These are phyloP conservation scores for Hydropsyche tenuis DNA, from an alignment of 1,140 invertebrate genomes.

Conservation along the genomic window DNA sequence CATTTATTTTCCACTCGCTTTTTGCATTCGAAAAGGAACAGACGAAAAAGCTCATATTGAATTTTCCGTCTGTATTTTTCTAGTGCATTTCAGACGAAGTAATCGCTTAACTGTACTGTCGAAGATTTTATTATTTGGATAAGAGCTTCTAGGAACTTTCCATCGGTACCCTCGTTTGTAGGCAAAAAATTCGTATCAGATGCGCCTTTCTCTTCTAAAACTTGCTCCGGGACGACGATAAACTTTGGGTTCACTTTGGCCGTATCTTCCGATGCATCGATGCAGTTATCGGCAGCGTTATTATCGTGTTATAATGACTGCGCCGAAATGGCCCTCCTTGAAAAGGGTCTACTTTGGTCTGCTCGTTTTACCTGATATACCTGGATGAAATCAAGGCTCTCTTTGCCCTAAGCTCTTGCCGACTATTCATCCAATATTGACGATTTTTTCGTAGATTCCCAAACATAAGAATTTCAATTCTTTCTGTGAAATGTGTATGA, in stretches of 20 bases:
- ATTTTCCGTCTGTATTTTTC: too few relatives aligned
- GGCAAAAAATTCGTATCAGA: conserved; percentile 5
- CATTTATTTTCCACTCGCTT: too few relatives aligned
- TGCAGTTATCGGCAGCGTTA: conserved; percentile 13
- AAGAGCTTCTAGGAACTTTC: neutral
- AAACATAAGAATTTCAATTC: too few relatives aligned
- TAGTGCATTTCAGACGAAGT: too few relatives aligned
- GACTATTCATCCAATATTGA: too few relatives aligned
- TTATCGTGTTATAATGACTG: conserved; percentile 12
- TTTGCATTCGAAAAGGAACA: too few relatives aligned
- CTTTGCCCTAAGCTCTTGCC: neutral
- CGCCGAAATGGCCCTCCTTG: too few relatives aligned
- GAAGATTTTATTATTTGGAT: neutral
- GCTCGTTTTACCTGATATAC: neutral
- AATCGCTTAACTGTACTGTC: neutral
- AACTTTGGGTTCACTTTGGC: neutral
- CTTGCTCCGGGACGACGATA: neutral
- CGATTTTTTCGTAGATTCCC: too few relatives aligned
- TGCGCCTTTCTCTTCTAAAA: neutral
- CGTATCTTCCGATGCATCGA: conserved; percentile 4
- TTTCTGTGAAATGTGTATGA: too few relatives aligned
- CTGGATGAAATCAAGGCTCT: neutral
- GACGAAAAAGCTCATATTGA: too few relatives aligned
- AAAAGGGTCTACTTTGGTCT: neutral
- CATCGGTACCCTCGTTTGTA: neutral